phyloP scores from a whole-genome alignment of 2,113 vertebrate species.

The Oceanodroma tethys region DNA sequence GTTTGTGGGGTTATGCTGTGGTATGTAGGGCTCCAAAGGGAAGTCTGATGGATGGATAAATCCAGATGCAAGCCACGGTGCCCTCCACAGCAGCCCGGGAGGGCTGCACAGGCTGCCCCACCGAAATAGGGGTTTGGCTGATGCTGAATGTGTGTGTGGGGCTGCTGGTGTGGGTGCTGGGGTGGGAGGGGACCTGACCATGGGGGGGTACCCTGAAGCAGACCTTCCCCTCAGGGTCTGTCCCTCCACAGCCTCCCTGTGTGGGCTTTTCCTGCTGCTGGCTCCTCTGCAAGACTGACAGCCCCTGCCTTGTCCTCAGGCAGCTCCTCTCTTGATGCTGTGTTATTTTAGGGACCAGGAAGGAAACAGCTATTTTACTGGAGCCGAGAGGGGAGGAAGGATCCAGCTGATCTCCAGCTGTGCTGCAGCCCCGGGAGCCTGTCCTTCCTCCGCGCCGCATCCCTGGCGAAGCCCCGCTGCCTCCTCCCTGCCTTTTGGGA shows the following conservation, averaged over 20 bases:
- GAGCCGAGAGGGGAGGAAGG: neutral
- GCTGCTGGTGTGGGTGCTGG: neutral
- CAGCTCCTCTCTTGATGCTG: neutral
- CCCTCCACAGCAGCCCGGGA: neutral
- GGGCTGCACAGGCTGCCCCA: neutral
- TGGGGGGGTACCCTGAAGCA: neutral
- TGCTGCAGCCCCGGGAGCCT: neutral
- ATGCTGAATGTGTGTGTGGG: neutral
- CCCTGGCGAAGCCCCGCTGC: neutral
- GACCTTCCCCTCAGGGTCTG: fast-evolving
- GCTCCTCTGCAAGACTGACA: neutral
- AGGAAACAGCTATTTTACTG: constrained; percentile 37
- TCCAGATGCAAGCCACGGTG: neutral
- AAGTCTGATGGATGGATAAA: neutral
- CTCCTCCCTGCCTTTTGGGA: neutral
- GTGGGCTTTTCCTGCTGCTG: neutral
- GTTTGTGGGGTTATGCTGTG: neutral
- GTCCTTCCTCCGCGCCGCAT: neutral
- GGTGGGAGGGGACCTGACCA: neutral
- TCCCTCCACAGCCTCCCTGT: neutral
- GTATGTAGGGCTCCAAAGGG: neutral
- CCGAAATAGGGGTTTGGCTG: neutral
- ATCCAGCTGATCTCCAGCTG: constrained; percentile 38
- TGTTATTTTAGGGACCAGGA: neutral
- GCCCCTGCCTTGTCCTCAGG: neutral